Percentiles rank a stretch among this genome's conserved stretches.
These are phyloP conservation scores for Sinocyclocheilus anophthalmus DNA, from an alignment of 2,113 vertebrate genomes.

Conservation along the genomic window DNA sequence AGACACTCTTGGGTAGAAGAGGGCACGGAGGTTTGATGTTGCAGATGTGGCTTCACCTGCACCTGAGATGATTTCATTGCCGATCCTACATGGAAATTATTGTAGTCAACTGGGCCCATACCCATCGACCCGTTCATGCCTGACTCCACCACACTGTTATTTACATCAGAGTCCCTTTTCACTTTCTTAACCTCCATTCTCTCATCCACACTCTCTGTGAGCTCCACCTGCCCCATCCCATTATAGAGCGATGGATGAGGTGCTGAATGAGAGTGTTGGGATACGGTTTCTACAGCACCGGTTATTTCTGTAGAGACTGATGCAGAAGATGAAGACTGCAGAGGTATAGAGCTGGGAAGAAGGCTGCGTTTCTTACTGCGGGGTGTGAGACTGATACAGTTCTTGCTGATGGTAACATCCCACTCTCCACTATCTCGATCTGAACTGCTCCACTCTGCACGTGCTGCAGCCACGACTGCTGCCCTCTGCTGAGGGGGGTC, in stretches of 20 bases:
- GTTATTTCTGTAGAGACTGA: constrained; percentile 46
- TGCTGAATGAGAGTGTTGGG: constrained; percentile 53
- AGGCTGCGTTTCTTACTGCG: constrained; percentile 91
- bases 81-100: constrained; percentile 23
- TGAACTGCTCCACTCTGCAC: constrained; percentile 74
- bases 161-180: constrained; percentile 73
- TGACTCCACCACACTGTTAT: constrained; percentile 64
- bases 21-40: constrained; percentile 44
- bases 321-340: constrained; percentile 59
- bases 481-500: constrained; percentile 68
- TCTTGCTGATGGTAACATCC: constrained; percentile 77
- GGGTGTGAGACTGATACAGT: constrained; percentile 78
- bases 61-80: constrained; percentile 43
- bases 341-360: constrained; percentile 64
- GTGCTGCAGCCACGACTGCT: constrained; percentile 68
- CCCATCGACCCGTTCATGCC: constrained; percentile 59
- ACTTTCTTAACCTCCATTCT: constrained; percentile 82
- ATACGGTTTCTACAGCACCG: constrained; percentile 47
- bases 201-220: constrained; percentile 69
- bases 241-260: constrained; percentile 67
- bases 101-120: constrained; percentile 42
- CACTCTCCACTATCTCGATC: constrained; percentile 80
- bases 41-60: constrained; percentile 52
- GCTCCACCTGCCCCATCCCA: constrained; percentile 65
- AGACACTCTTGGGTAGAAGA: constrained; percentile 28